These are phyloP conservation scores for Penaeus indicus DNA, from an alignment of 1,140 invertebrate genomes.

Conservation along the genomic window DNA sequence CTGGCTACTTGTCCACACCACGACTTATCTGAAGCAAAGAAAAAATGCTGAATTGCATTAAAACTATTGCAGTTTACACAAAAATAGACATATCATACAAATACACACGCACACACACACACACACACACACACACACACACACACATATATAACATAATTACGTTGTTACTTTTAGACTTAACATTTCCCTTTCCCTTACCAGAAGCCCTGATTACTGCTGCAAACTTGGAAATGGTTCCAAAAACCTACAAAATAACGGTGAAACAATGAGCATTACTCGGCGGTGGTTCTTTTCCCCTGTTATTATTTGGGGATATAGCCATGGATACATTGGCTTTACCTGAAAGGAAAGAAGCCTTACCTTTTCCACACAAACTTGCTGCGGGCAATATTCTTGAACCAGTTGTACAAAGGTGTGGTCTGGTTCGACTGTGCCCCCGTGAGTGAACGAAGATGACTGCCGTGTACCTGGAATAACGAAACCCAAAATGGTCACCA, in stretches of 20 bases:
- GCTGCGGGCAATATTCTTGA: conserved; percentile 86
- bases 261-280: too few species aligned
- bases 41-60: conserved; percentile 16
- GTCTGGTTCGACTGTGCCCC: conserved; percentile 71
- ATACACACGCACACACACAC: too few species aligned
- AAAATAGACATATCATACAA: too few species aligned
- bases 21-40: conserved; percentile 80
- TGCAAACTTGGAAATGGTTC: too few species aligned
- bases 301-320: too few species aligned
- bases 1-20: conserved; percentile 90
- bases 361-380: conserved; percentile 87
- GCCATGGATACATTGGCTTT: background rate
- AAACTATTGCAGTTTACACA: background rate
- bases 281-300: too few species aligned
- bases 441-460: conserved; percentile 62
- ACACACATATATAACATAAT: too few species aligned
- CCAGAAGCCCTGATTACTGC: too few species aligned
- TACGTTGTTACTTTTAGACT: too few species aligned
- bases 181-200: too few species aligned
- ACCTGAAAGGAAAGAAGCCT: conserved; percentile 66
- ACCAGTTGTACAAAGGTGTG: conserved; percentile 84
- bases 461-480: conserved; percentile 60
- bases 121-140: too few species aligned
- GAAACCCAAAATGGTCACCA: background rate
- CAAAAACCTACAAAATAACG: too few species aligned